phyloP scores from a whole-genome alignment of 2,888 invertebrate species.

The Cephus pygmeus region DNA sequence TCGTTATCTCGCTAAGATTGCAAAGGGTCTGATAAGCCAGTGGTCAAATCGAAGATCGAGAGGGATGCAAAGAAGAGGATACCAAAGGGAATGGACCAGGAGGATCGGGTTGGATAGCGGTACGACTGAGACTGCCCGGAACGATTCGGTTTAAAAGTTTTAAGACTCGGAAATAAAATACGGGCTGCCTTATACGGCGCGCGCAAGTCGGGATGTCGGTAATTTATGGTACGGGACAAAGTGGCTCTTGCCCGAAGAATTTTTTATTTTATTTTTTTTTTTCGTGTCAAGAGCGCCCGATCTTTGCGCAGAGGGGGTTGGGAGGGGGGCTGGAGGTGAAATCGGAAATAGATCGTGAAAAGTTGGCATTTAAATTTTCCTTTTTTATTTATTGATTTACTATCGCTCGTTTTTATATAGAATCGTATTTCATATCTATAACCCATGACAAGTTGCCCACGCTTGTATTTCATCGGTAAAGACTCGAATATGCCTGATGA shows the following conservation, averaged over 20 bases:
- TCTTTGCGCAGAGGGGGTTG: neutral
- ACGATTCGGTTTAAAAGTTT: slow-evolving; percentile 31
- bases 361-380: neutral
- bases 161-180: slow-evolving; percentile 40
- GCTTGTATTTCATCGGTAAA: neutral
- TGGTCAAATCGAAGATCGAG: neutral
- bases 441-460: neutral
- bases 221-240: slow-evolving; percentile 44
- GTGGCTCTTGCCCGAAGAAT: slow-evolving; percentile 17
- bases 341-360: neutral
- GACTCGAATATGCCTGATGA: neutral
- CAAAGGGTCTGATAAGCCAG: neutral
- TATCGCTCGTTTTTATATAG: neutral
- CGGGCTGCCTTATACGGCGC: slow-evolving; percentile 36
- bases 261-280: neutral
- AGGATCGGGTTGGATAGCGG: neutral
- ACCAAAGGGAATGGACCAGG: neutral
- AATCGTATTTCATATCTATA: neutral
- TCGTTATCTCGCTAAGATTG: neutral
- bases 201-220: slow-evolving; percentile 29
- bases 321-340: too few species aligned
- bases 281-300: neutral
- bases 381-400: neutral
- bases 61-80: neutral
- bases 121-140: slow-evolving; percentile 6